phyloP scores from a whole-genome alignment of 37 sponge, comb jelly and placozoan species.

The Dysidea cf. avara region DNA sequence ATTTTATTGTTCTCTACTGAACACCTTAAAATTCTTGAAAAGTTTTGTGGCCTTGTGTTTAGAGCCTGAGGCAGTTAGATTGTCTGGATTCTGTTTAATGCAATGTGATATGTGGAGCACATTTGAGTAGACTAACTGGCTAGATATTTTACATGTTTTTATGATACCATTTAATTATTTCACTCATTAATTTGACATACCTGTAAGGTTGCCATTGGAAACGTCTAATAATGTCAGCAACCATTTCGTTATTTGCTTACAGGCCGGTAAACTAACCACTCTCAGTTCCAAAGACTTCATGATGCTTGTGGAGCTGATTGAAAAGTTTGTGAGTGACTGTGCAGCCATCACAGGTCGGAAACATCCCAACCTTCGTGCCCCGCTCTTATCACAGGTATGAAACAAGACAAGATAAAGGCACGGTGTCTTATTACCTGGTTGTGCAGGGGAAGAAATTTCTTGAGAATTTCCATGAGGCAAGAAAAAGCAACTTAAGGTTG shows the following conservation, averaged over 20 bases:
- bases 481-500: conserved; percentile 71
- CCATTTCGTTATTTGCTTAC: not conserved
- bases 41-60: no score
- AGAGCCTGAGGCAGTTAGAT: no score
- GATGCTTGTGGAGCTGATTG: conserved; percentile 52
- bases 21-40: no score
- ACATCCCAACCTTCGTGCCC: conserved; percentile 67
- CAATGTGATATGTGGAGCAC: no score
- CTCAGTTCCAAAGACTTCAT: conserved; percentile 74
- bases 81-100: no score
- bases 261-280: conserved; percentile 78
- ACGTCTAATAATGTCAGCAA: not conserved
- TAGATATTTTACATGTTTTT: no score
- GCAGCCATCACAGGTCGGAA: conserved; percentile 61
- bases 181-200: no score
- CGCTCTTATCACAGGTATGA: conserved; percentile 77
- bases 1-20: no score
- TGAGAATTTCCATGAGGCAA: conserved; percentile 81
- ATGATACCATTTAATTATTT: no score
- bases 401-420: not conserved
- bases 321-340: conserved; percentile 66
- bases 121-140: no score
- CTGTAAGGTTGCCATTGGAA: no score
- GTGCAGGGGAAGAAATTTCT: conserved; percentile 77
- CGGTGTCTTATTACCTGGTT: not conserved